Conservation (phyloP, 2,888 invertebrate genomes). For the Nebria brevicollis region DNA sequence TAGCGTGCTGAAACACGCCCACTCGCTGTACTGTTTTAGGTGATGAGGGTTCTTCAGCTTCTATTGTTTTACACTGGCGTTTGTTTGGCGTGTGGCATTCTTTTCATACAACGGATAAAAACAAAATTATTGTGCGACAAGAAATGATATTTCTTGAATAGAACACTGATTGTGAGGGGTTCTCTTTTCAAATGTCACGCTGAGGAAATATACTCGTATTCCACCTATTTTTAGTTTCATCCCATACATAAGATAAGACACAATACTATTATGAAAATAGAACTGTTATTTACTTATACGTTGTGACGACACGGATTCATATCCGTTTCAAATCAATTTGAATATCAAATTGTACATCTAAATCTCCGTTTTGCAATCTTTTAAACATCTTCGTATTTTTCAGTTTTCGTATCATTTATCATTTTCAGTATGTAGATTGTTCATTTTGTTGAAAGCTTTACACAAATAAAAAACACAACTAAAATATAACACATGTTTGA, state of each 20-base stretch:
- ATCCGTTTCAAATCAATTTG: too few species aligned
- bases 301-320: too few species aligned
- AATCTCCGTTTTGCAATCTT: too few species aligned
- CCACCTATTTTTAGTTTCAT: not conserved
- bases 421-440: too few species aligned
- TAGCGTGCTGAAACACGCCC: not conserved
- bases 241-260: not conserved
- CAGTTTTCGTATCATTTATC: too few species aligned
- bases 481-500: too few species aligned
- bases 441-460: too few species aligned
- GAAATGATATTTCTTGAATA: not conserved
- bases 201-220: not conserved
- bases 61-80: slow-evolving; percentile 1
- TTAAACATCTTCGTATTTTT: too few species aligned
- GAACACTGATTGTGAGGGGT: not conserved
- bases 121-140: slow-evolving; percentile 1
- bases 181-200: not conserved
- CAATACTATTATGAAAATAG: not conserved
- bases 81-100: not conserved
- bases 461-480: too few species aligned
- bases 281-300: too few species aligned
- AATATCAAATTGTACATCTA: too few species aligned
- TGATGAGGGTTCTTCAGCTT: not conserved
- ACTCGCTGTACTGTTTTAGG: not conserved
- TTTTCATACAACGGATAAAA: not conserved